Evolutionary conservation across 64 coral and sea anemone genomes (phyloP).

Genomic region (Stylophora pistillata): DNA sequence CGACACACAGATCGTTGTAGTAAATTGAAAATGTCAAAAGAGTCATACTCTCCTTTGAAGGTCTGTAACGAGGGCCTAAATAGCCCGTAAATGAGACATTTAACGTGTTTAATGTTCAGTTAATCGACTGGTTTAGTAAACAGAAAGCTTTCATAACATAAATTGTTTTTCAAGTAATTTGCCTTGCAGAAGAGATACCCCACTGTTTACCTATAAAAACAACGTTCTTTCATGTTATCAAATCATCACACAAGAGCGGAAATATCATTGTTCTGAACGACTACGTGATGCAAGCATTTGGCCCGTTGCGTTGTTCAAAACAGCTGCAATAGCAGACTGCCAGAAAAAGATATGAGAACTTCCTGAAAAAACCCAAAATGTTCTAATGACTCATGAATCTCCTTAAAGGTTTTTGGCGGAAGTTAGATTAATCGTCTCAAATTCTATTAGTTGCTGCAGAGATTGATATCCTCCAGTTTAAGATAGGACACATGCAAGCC

Average conservation of each 20-base stretch:
- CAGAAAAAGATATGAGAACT: too few species aligned
- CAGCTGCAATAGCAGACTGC: too few species aligned
- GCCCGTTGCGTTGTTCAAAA: too few species aligned
- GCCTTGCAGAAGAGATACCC: background rate
- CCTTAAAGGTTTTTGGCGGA: too few species aligned
- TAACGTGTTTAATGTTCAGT: background rate
- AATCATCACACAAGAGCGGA: background rate
- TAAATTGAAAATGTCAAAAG: background rate
- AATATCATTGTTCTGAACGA: too few species aligned
- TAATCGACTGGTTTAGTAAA: background rate
- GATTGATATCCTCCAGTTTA: background rate
- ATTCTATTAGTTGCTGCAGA: too few species aligned
- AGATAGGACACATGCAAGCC: background rate
- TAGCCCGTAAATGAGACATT: background rate
- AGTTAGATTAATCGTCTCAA: too few species aligned
- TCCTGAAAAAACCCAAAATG: too few species aligned
- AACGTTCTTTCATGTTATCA: background rate
- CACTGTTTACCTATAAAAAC: background rate
- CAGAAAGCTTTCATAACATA: background rate
- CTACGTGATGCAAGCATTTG: too few species aligned
- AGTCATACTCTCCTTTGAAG: background rate
- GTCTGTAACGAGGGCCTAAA: too few species aligned
- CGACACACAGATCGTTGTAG: background rate
- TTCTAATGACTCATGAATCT: too few species aligned
- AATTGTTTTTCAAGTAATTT: background rate